Percentiles rank a stretch among this genome's conserved stretches.
Evolutionary conservation across 2,888 invertebrate species (phyloP).

Genomic region (Emesis furor): DNA sequence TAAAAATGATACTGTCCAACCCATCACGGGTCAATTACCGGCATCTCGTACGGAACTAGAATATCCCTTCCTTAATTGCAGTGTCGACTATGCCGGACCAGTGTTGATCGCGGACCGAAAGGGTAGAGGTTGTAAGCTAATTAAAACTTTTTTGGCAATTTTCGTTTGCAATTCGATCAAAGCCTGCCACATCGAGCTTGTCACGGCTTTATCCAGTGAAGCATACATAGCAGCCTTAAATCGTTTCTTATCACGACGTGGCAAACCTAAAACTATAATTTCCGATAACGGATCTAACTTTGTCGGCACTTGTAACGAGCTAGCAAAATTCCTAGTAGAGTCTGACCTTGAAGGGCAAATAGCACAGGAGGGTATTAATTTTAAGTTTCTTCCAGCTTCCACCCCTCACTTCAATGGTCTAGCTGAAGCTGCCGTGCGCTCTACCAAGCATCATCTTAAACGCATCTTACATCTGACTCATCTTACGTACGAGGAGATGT

Average conservation of each 20-base stretch:
- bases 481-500: conserved; percentile 59
- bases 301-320: neutral
- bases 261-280: conserved; percentile 34
- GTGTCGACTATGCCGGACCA: neutral
- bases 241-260: conserved; percentile 42
- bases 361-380: conserved; percentile 43
- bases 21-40: conserved; percentile 18
- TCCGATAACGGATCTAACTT: neutral
- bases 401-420: conserved; percentile 59
- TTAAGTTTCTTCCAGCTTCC: conserved; percentile 66
- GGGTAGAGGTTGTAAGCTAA: conserved; percentile 48
- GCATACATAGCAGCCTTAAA: conserved; percentile 47
- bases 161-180: conserved; percentile 16
- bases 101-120: neutral
- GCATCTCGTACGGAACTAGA: neutral
- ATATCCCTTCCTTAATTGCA: neutral
- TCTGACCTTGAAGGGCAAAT: neutral
- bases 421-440: conserved; percentile 55
- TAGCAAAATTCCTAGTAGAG: neutral
- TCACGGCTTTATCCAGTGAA: conserved; percentile 30
- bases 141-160: conserved; percentile 35
- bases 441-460: conserved; percentile 52
- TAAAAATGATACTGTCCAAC: neutral
- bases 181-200: conserved; percentile 35
- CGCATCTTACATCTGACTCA: conserved; percentile 41